Conservation (phyloP, 2,797 vertebrate species). For the Sternarchorhynchus goeldii region DNA sequence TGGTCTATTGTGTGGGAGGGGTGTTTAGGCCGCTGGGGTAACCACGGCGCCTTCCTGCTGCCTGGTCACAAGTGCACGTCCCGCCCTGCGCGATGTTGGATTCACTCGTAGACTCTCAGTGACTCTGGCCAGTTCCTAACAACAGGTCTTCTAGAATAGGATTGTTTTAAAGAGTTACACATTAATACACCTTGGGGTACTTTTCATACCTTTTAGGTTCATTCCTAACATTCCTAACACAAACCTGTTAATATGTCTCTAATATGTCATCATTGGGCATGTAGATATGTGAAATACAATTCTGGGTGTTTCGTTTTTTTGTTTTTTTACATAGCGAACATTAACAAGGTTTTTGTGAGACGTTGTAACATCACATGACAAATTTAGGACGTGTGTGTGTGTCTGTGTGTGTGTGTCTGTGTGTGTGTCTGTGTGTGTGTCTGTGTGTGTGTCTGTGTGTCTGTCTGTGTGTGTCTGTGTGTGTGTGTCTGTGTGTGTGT, state of each 20-base stretch:
- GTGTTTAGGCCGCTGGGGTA: slow-evolving; percentile 17
- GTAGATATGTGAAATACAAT: too few species aligned
- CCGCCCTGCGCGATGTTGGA: not conserved
- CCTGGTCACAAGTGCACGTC: slow-evolving; percentile 26
- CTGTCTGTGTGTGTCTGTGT: too few species aligned
- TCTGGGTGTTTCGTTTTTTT: too few species aligned
- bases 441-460: slow-evolving; percentile 4
- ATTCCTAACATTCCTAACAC: slow-evolving; percentile 10
- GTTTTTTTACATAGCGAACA: not conserved
- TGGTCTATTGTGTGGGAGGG: slow-evolving; percentile 12
- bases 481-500: slow-evolving; percentile 5
- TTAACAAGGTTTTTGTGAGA: not conserved
- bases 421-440: slow-evolving; percentile 5
- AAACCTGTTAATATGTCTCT: slow-evolving; percentile 1
- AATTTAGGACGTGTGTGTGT: not conserved
- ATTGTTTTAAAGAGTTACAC: not conserved
- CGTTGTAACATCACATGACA: too few species aligned
- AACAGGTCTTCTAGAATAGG: not conserved
- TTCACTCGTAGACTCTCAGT: not conserved
- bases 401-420: slow-evolving; percentile 29
- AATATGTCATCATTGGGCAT: too few species aligned
- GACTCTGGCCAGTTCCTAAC: not conserved
- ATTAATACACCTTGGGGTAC: not conserved
- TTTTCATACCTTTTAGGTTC: not conserved
- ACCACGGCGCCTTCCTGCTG: slow-evolving; percentile 14